These are phyloP conservation scores for Myopa testacea DNA, from an alignment of 2,888 invertebrate species.

Conservation along the genomic window DNA sequence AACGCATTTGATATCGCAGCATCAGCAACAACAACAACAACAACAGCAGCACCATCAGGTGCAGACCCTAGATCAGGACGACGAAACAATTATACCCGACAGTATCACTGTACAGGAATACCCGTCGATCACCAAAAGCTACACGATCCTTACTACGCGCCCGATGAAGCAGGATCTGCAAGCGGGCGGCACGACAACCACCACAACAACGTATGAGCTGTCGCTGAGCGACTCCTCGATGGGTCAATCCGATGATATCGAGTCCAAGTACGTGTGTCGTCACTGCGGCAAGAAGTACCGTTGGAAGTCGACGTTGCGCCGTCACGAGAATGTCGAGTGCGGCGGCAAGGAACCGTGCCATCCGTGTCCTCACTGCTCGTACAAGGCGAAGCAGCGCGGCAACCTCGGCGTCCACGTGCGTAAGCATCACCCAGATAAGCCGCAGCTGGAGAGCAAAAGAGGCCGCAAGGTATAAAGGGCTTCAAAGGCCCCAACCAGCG, in stretches of 20 bases:
- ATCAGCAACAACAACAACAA: conserved; percentile 51
- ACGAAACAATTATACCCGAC: conserved; percentile 60
- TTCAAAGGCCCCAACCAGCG: neutral
- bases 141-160: conserved; percentile 66
- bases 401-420: conserved; percentile 85
- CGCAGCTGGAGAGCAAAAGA: conserved; percentile 67
- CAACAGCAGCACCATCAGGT: conserved; percentile 55
- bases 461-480: conserved; percentile 62
- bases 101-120: conserved; percentile 59
- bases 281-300: conserved; percentile 88
- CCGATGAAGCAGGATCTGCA: conserved; percentile 65
- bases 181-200: conserved; percentile 56
- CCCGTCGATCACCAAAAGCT: conserved; percentile 63
- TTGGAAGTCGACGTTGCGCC: conserved; percentile 86
- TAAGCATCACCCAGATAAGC: conserved; percentile 76
- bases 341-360: conserved; percentile 86
- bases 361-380: conserved; percentile 83
- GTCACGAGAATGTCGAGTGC: conserved; percentile 87
- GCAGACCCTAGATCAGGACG: conserved; percentile 59
- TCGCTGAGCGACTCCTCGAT: conserved; percentile 65
- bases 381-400: conserved; percentile 84
- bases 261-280: conserved; percentile 78
- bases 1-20: conserved; percentile 51
- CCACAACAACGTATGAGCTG: conserved; percentile 64
- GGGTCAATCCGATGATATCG: conserved; percentile 69